Evolutionary conservation across 2,113 vertebrate species (phyloP).

Genomic region (Colossoma macropomum): DNA sequence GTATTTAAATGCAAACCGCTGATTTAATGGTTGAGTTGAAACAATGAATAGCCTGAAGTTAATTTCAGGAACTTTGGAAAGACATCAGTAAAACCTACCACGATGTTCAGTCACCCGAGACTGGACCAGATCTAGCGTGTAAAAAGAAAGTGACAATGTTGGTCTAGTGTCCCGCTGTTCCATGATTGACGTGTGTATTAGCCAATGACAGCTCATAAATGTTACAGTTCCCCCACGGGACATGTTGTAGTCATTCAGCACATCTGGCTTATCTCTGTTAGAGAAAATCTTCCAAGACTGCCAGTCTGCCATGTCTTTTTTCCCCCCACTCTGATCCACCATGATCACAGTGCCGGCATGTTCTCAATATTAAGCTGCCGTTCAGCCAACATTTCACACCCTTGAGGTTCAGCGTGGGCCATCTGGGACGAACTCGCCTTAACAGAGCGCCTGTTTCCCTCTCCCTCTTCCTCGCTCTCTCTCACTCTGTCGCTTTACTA

Average conservation of each 20-base stretch:
- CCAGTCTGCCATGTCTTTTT: conserved; percentile 18
- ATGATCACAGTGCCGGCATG: conserved; percentile 23
- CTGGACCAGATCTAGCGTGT: background rate
- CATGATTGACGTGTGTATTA: conserved; percentile 30
- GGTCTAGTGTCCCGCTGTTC: conserved; percentile 9
- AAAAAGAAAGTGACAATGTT: background rate
- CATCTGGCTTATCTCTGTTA: conserved; percentile 50
- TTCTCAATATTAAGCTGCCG: conserved; percentile 8
- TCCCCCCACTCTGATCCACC: conserved; percentile 33
- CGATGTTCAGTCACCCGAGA: conserved; percentile 8
- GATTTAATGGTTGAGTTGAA: background rate
- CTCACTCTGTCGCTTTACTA: conserved; percentile 30
- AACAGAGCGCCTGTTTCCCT: conserved; percentile 22
- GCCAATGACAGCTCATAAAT: conserved; percentile 34
- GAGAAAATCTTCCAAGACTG: conserved; percentile 31
- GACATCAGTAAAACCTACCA: background rate
- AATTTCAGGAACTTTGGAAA: conserved; percentile 4
- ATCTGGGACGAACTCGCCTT: conserved; percentile 25
- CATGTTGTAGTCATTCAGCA: conserved; percentile 32
- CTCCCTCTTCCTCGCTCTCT: conserved; percentile 6
- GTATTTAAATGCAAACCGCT: conserved; percentile 3
- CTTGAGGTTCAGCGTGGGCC: background rate
- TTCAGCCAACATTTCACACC: conserved; percentile 31
- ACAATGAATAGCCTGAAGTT: background rate
- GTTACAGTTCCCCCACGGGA: conserved; percentile 26